A percentile compares a stretch with the other conserved stretches of the same genome.
Evolutionary conservation across 2,113 vertebrate genomes (phyloP).

Genomic region (Pogonocichla stellata): DNA sequence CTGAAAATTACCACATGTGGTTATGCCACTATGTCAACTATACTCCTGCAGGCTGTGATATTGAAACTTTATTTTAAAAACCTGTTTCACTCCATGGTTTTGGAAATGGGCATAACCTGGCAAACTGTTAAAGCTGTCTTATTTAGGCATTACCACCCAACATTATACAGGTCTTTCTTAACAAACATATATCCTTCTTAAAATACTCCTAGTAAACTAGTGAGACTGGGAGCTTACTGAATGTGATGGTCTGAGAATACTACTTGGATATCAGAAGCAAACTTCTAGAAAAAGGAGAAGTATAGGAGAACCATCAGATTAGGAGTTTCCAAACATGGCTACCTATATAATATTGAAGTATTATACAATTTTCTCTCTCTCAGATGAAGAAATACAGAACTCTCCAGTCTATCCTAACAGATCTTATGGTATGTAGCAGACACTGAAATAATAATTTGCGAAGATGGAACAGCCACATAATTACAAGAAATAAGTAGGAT

Average conservation of each 20-base stretch:
- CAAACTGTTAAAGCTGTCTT: background rate
- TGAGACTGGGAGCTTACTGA: background rate
- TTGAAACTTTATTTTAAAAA: background rate
- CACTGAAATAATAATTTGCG: background rate
- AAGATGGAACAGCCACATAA: accelerated
- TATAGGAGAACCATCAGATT: background rate
- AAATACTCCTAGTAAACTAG: background rate
- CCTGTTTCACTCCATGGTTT: background rate
- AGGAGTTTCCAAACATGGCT: background rate
- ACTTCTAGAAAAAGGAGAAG: background rate
- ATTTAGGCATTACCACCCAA: background rate
- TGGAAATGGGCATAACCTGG: background rate
- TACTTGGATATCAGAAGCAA: background rate
- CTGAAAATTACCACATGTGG: background rate
- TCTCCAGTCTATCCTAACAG: background rate
- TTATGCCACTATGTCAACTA: background rate
- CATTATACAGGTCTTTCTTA: background rate
- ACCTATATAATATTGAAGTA: background rate
- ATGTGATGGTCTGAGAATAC: background rate
- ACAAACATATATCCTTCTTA: background rate
- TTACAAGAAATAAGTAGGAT: background rate
- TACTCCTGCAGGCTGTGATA: background rate
- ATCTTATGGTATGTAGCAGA: background rate
- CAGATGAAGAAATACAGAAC: background rate
- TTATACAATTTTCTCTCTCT: background rate